These are phyloP conservation scores for Emys orbicularis DNA, from an alignment of 2,797 vertebrate genomes.

Conservation along the genomic window DNA sequence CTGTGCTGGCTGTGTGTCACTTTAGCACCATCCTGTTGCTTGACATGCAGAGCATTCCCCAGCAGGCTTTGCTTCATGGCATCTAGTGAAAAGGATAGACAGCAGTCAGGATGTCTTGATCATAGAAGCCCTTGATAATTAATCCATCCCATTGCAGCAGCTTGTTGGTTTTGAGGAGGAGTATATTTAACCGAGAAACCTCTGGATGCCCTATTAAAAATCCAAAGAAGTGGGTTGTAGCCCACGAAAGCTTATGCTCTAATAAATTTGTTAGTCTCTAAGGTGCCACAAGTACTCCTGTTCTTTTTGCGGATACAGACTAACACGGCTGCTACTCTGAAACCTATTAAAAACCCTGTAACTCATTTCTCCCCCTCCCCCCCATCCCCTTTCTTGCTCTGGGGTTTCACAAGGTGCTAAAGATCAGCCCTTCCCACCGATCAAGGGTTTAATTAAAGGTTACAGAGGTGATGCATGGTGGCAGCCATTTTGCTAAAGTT, in stretches of 20 bases:
- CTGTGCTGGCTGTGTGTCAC: fast-evolving
- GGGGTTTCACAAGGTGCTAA: fast-evolving
- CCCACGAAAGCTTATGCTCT: too few relatives aligned
- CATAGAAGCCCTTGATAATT: background rate
- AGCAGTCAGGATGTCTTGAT: background rate
- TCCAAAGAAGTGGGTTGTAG: too few relatives aligned
- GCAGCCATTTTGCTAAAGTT: background rate
- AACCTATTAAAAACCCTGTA: background rate
- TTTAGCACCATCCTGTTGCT: fast-evolving
- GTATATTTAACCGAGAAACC: background rate
- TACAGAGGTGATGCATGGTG: background rate
- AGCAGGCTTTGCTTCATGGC: fast-evolving
- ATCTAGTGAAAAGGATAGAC: fast-evolving
- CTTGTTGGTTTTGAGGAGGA: background rate
- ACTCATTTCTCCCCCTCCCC: fast-evolving
- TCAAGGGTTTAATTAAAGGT: background rate
- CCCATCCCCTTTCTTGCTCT: background rate
- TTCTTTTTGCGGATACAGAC: too few relatives aligned
- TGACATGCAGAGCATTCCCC: background rate
- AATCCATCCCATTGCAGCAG: background rate
- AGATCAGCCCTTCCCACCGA: background rate
- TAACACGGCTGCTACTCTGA: too few relatives aligned
- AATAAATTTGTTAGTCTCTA: too few relatives aligned
- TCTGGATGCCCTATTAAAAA: fast-evolving
- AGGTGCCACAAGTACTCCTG: too few relatives aligned